Evolutionary conservation across 2,113 vertebrate genomes (phyloP), one percentile per base, ranked within the genome.

Genomic region (Baryphthengus martii): DNA sequence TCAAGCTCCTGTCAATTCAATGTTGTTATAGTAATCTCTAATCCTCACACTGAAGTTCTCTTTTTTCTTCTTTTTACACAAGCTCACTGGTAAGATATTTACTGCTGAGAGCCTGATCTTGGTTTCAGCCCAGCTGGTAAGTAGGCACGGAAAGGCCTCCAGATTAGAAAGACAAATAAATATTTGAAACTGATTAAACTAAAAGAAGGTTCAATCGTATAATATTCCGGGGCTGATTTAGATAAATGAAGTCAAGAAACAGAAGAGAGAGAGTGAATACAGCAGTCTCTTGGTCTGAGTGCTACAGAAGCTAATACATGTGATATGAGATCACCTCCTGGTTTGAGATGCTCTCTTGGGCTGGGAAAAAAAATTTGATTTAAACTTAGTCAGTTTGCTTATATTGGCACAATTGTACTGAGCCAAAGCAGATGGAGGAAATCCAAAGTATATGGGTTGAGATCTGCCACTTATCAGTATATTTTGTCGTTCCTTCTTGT

Each of bases 71-170:
- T 95, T 74, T 82, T 96, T 91, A 87, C 50, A 71, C 39, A 20
- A 53, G 49, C 91, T 97, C 87, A 90, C 95, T 95, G 94, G 81
- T 96, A 95, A 97, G 96, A 80, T 97, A 37, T 80, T 95, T 97
- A 88, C 94, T 70, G 65, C 93, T 50, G 40, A 95, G 74, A 86
- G 74, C 50, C 61, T 85, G 83, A 73, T 77, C 86, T 95, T 95
- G 93, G 95, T 91, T 97, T 95, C 63, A 44, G 72, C 85, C 96
- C 82, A 92, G 90, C 94, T 96, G 92, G 90, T 93, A 97, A 96
- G 93, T 33, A 91, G 87, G 72, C 83, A 94, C 13, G 83, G 88
- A 96, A 97, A 79, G 89, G 55, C 72, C 89, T 93, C 70, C 59
- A 7, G 17, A 73, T 75, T 53, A 90, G 35, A 94, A 91, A 96